Evolutionary conservation across 2,797 vertebrate species (phyloP), one percentile per base, ranked within the genome.

Genomic region (Mycteria americana): DNA sequence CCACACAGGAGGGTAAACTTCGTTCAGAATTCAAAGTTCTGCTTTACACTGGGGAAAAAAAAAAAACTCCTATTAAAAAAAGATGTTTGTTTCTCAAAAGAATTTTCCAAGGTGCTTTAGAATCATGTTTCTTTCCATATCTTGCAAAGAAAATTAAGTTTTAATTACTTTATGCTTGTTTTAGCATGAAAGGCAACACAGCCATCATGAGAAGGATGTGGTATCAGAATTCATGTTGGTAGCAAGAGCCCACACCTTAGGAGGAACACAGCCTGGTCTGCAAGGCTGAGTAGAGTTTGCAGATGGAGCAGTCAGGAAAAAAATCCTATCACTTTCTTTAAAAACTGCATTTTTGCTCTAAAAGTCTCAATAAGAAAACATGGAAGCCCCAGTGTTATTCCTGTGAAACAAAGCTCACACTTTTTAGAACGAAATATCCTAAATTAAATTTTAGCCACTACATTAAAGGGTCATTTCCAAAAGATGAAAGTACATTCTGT

Each of bases 391-490:
- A 22, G 21, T 21, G 12, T 48, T 59, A 65, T n/a, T 74, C 50
- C 60, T 51, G 12, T 37, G 35, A 48, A 91, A 70, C 39, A 80
- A 68, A 77, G 25, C 30, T 37, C 25, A 54, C 13, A 56, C 12
- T 83, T 92, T 74, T 88, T 80, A 88, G 81, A 88, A 75, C 18
- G 91, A 92, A 95, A 95, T 41, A 69, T 51, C 39, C 43, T 59
- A 92, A 94, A 95, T 93, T 95, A 85, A 96, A 94, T 95, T 93
- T 93, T 89, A 92, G 35, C 33, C 91, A 86, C 35, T 69, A 75
- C 28, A 78, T 93, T 94, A 87, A 88, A 72, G 64, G 64, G 75
- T 89, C 72, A 83, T 91, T 94, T 93, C 92, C 88, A 92, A 94
- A 88, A 94, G 86, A 95, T 94, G 81, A 93, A 95, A 95, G 81